phyloP scores from a whole-genome alignment of 2,113 vertebrate species.

The Lucifuga dentata region DNA sequence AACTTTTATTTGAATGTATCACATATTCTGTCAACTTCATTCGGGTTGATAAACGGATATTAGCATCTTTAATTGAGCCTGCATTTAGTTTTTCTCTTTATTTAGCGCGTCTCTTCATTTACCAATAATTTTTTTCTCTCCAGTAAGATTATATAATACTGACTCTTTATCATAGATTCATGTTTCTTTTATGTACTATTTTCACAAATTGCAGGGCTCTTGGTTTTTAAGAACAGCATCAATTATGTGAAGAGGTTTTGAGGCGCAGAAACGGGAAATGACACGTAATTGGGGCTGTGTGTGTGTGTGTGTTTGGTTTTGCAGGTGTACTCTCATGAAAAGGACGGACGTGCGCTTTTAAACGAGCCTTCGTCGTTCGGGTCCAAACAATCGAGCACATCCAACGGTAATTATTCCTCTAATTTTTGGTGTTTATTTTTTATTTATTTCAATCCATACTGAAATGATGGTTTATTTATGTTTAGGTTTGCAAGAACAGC shows the following conservation, averaged over 20 bases:
- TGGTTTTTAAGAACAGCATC: not conserved
- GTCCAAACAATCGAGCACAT: constrained; percentile 85
- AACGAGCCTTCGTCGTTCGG: constrained; percentile 74
- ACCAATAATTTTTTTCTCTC: not conserved
- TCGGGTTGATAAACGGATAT: not conserved
- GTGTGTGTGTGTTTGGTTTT: constrained; percentile 61
- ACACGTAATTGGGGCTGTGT: constrained; percentile 69
- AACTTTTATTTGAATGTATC: no score
- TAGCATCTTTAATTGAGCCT: not conserved
- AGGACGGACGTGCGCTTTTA: constrained; percentile 81
- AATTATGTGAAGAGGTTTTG: constrained; percentile 52
- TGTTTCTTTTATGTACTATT: no score
- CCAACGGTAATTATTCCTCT: constrained; percentile 84
- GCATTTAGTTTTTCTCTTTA: no score
- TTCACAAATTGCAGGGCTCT: not conserved
- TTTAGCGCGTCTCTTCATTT: no score
- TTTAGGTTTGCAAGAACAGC: constrained; percentile 81
- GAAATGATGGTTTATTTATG: constrained; percentile 2
- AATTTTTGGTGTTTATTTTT: not conserved
- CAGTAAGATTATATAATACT: no score
- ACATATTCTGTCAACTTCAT: no score
- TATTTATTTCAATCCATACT: constrained; percentile 7
- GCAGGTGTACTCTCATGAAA: constrained; percentile 88
- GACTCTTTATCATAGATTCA: no score
- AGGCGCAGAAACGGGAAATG: constrained; percentile 58